These are phyloP conservation scores for Achlya flavicornis DNA, from an alignment of 2,888 invertebrate genomes.

Conservation along the genomic window DNA sequence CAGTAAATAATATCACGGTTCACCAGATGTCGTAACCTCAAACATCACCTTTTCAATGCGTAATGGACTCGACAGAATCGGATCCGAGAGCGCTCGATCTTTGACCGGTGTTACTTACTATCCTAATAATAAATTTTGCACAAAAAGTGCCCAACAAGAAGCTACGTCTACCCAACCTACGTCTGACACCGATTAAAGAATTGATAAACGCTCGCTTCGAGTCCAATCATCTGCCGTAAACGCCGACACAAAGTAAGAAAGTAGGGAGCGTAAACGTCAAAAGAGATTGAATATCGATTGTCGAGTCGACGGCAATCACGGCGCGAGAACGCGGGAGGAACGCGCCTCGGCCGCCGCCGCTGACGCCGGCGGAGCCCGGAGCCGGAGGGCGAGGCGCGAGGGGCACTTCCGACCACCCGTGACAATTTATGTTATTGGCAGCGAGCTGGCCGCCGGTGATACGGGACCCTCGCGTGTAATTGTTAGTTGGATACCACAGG, in stretches of 20 bases:
- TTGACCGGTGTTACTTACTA: conserved; percentile 16
- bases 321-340: conserved; percentile 36
- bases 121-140: conserved; percentile 32
- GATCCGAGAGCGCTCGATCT: conserved; percentile 9
- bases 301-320: conserved; percentile 77
- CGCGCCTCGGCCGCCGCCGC: conserved; percentile 28
- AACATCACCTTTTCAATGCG: conserved; percentile 14
- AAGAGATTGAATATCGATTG: conserved; percentile 84
- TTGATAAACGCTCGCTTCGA: conserved; percentile 58
- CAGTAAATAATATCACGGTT: conserved; percentile 26
- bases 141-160: conserved; percentile 44
- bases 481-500: conserved; percentile 79
- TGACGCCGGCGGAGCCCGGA: conserved; percentile 28
- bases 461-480: conserved; percentile 79
- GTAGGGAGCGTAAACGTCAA: conserved; percentile 77
- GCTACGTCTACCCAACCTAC: conserved; percentile 33
- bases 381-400: conserved; percentile 29
- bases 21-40: conserved; percentile 26
- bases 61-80: conserved; percentile 16
- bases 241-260: conserved; percentile 77
- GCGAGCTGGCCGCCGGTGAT: conserved; percentile 69
- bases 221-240: conserved; percentile 72
- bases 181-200: conserved; percentile 57
- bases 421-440: conserved; percentile 83
- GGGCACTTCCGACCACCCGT: conserved; percentile 71